Evolutionary conservation across 1,140 invertebrate genomes (phyloP).

Genomic region (Teleogryllus occipitalis): DNA sequence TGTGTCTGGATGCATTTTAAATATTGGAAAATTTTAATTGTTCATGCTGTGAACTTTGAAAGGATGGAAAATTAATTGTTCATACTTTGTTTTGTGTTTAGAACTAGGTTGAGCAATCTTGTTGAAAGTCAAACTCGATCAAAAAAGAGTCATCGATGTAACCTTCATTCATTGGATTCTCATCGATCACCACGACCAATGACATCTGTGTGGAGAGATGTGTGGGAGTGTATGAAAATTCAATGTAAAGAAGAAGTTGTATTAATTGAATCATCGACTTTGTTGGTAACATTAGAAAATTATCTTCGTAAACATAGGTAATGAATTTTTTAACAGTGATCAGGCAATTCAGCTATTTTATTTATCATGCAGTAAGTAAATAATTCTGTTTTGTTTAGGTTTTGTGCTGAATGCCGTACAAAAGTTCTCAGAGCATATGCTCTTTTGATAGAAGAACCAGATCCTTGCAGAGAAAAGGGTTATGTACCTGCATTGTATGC

Average conservation of each 20-base stretch:
- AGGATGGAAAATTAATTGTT: too few relatives aligned
- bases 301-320: slow-evolving; percentile 82
- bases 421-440: slow-evolving; percentile 82
- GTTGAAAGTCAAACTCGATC: slow-evolving; percentile 73
- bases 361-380: too few relatives aligned
- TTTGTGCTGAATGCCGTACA: slow-evolving; percentile 84
- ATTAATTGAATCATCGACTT: slow-evolving; percentile 69
- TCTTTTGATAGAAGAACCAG: slow-evolving; percentile 74
- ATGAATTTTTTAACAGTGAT: too few relatives aligned
- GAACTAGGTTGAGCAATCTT: slow-evolving; percentile 63
- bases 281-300: slow-evolving; percentile 75
- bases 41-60: background rate
- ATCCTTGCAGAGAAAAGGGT: slow-evolving; percentile 76
- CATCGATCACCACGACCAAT: slow-evolving; percentile 62
- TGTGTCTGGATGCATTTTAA: background rate
- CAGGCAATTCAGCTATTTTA: too few relatives aligned
- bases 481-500: slow-evolving; percentile 77
- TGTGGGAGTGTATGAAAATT: slow-evolving; percentile 80
- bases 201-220: slow-evolving; percentile 62
- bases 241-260: slow-evolving; percentile 78
- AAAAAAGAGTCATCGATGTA: slow-evolving; percentile 79
- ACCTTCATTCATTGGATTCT: slow-evolving; percentile 77
- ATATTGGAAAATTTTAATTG: background rate
- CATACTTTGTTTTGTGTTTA: slow-evolving; percentile 29
- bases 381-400: slow-evolving; percentile 42